Evolutionary conservation across 2,888 invertebrate species (phyloP).

Genomic region (Venustoraphidia nigricollis): DNA sequence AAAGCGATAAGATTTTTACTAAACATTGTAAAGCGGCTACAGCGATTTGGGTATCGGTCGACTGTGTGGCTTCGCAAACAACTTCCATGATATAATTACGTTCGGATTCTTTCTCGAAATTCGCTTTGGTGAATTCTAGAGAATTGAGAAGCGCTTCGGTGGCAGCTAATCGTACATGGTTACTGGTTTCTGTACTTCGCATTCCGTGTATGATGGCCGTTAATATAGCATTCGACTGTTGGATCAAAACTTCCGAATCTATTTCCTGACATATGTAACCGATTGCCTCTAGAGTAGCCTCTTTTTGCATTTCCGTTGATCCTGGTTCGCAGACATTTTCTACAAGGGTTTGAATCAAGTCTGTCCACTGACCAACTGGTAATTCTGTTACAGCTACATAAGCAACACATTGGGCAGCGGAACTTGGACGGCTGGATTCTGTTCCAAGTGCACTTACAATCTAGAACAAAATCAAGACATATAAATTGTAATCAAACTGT

Average conservation of each 20-base stretch:
- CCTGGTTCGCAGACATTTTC: conserved; percentile 76
- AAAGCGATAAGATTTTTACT: conserved; percentile 93
- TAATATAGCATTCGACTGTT: conserved; percentile 89
- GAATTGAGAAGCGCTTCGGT: conserved; percentile 95
- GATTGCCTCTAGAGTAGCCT: conserved; percentile 93
- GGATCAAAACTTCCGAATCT: conserved; percentile 78
- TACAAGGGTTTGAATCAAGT: conserved; percentile 74
- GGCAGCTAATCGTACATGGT: conserved; percentile 89
- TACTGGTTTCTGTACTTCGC: conserved; percentile 85
- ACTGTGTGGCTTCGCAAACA: conserved; percentile 97
- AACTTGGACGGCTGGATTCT: conserved; percentile 87
- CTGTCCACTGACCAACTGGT: conserved; percentile 82
- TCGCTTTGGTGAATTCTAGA: conserved; percentile 94
- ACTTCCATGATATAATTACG: conserved; percentile 98
- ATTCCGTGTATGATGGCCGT: conserved; percentile 99
- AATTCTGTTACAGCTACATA: conserved; percentile 95
- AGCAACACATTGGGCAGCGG: conserved; percentile 98
- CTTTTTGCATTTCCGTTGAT: conserved; percentile 87
- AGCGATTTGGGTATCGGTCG: conserved; percentile 75
- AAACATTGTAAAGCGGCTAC: conserved; percentile 97
- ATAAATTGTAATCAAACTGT: conserved; percentile 5
- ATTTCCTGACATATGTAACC: conserved; percentile 99
- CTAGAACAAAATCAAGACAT: conserved; percentile 31
- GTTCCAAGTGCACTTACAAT: conserved; percentile 89
- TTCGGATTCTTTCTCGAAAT: conserved; percentile 95